Evolutionary conservation across 2,797 vertebrate species (phyloP), one percentile per base, ranked within the genome.

Genomic region (Chaunax sp.): DNA sequence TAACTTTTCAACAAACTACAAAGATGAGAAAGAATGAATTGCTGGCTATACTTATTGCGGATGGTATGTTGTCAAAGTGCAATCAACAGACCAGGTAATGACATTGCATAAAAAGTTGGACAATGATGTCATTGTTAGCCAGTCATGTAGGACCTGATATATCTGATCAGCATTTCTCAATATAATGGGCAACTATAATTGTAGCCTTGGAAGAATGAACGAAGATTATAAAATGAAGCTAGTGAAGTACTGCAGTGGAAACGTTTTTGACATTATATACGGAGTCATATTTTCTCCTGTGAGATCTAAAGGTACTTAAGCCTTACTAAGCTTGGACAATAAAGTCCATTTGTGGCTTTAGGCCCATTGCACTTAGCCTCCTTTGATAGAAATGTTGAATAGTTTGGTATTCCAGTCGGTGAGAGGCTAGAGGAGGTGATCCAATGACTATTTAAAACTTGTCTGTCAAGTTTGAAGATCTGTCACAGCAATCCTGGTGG

Each of bases 381-480:
- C 50, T 77, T 72, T 72, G 50, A 83, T 71, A 50, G 63, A 72
- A 56, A 52, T 52, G 52, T 54, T 64, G 64, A 55, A 77, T 62
- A 55, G 69, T 67, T 72, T 69, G 49, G 75, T 81, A 59, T 64
- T 75, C 41, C 49, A 37, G 72, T 69, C 75, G 69, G 63, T 14
- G 59, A 70, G 37, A 52, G 56, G 43, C 16, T 11, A 26, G 51
- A 74, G 72, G 57, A 71, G 55, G 63, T 45, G 74, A 75, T 71
- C 78, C 66, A 49, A 6, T 41, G 49, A 44, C 69, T 43, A 58
- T 75, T 69, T 73, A 45, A 71, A 46, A 73, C 64, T n/a, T 89
- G 85, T 90, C 89, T 61, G 45, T 92, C 83, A 82, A 49, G n/a
- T 77, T 65, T 72, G 72, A 64, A 65, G 63, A 68, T 66, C 81